Percentiles rank a stretch among this genome's conserved stretches.
Evolutionary conservation across 2,888 invertebrate species (phyloP).

Genomic region (Amblyjoppa fuscipennis): DNA sequence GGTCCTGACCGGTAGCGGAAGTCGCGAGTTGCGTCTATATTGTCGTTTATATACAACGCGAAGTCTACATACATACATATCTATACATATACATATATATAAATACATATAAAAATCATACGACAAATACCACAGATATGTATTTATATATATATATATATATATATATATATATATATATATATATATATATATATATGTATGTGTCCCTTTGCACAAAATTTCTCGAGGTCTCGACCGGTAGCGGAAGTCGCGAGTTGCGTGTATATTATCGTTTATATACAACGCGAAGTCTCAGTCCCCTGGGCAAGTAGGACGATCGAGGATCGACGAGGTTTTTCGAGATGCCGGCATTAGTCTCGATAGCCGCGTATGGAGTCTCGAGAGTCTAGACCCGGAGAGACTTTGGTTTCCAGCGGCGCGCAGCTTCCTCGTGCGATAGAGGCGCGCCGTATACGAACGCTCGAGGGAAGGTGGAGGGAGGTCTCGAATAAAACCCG

Average conservation of each 20-base stretch:
- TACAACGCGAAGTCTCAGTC: constrained; percentile 39
- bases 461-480: background rate
- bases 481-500: constrained; percentile 44
- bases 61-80: background rate
- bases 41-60: constrained; percentile 15
- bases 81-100: too few species aligned
- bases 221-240: constrained; percentile 27
- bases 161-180: too few species aligned
- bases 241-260: constrained; percentile 13
- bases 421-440: constrained; percentile 31
- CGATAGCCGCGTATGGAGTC: constrained; percentile 8
- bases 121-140: too few species aligned
- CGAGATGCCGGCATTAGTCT: constrained; percentile 33
- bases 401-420: constrained; percentile 10
- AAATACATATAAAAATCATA: too few species aligned
- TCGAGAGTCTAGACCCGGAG: constrained; percentile 26
- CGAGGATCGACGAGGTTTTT: constrained; percentile 38
- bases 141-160: too few species aligned
- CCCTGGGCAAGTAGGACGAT: constrained; percentile 43
- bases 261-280: constrained; percentile 3
- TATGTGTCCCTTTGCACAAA: background rate
- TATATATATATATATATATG: too few species aligned
- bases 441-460: constrained; percentile 22
- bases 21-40: background rate
- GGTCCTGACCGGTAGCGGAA: constrained; percentile 21